phyloP scores from a whole-genome alignment of 2,888 invertebrate genomes.

The Schizaphis graminum region DNA sequence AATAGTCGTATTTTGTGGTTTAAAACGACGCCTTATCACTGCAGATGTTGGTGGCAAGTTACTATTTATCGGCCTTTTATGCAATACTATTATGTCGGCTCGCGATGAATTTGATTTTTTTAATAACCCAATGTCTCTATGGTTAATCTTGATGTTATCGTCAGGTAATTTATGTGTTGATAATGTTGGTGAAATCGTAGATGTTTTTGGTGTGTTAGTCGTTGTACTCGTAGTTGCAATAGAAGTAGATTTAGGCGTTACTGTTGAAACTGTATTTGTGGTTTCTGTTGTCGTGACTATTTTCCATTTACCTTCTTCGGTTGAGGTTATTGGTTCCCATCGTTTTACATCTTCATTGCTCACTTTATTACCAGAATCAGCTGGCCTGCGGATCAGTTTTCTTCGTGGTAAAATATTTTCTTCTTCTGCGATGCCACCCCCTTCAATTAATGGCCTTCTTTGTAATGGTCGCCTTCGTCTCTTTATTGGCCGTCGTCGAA shows the following conservation, averaged over 20 bases:
- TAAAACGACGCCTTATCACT: conserved; percentile 68
- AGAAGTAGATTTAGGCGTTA: neutral
- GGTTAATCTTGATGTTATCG: neutral
- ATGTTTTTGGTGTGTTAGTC: conserved; percentile 20
- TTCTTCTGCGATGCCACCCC: conserved; percentile 70
- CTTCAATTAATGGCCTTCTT: conserved; percentile 70
- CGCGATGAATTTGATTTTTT: conserved; percentile 61
- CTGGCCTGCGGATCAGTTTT: conserved; percentile 70
- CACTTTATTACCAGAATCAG: conserved; percentile 13
- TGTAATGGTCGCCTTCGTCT: conserved; percentile 68
- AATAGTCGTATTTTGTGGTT: conserved; percentile 62
- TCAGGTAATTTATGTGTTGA: conserved; percentile 3
- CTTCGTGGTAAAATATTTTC: conserved; percentile 73
- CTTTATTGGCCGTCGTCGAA: conserved; percentile 67
- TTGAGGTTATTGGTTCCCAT: conserved; percentile 66
- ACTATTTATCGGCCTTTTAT: conserved; percentile 57
- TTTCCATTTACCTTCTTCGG: conserved; percentile 69
- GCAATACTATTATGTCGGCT: conserved; percentile 56
- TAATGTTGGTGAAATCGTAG: neutral
- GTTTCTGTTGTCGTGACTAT: conserved; percentile 68
- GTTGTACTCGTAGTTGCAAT: conserved; percentile 4
- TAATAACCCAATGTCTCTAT: conserved; percentile 7
- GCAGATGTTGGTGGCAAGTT: conserved; percentile 68
- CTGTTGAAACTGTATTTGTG: conserved; percentile 67
- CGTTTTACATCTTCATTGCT: conserved; percentile 68